Base-by-base conservation (phyloP, 2,797 vertebrate genomes). In the Artibeus lituratus region DNA sequence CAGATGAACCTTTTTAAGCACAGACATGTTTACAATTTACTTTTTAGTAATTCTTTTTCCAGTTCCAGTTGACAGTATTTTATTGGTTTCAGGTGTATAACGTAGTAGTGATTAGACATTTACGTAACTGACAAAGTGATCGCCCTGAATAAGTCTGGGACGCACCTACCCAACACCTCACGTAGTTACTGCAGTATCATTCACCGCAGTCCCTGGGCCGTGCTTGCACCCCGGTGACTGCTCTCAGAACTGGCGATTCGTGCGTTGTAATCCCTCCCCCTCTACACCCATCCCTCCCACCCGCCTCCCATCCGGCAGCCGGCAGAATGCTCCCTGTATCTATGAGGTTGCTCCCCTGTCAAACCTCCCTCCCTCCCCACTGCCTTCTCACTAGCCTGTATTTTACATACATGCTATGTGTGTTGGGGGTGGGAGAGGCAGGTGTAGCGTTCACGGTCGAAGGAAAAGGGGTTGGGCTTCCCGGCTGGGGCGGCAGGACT, bases 381-480 rank as follows among this genome's bases (percentile, higher is more conserved):
- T 59, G 14, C n/a, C 62, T 74, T 87, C 2, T 1, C 10, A 3
- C 35, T 14, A 10, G 84, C 57, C 29, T 81, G 26, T 1, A 37
- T 69, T 44, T 26, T 53, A 5, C 62, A 26, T 8, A 70, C 32
- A 8, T 42, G n/a, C 35, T 59, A 4, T 51, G 35, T 72, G 26
- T 49, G 47, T 32, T 35, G 15, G 49, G 1, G 8, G 3, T 8
- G 22, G 3, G 1, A 1, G 19, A 5, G 5, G 12, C 47, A 6
- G 11, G 22, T n/a, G 11, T 51, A 10, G n/a, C 39, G 51, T 35
- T 76, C 26, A 0, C 4, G 53, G 32, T 32, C 5, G 22, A 44
- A 78, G 78, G 62, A 53, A 35, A 72, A 74, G 18, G 29, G 8
- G 3, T 35, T 73, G 57, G 44, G 73, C 74, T 62, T 95, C 70